These are phyloP conservation scores for Penaeus monodon DNA, from an alignment of 2,888 invertebrate genomes.

Conservation along the genomic window DNA sequence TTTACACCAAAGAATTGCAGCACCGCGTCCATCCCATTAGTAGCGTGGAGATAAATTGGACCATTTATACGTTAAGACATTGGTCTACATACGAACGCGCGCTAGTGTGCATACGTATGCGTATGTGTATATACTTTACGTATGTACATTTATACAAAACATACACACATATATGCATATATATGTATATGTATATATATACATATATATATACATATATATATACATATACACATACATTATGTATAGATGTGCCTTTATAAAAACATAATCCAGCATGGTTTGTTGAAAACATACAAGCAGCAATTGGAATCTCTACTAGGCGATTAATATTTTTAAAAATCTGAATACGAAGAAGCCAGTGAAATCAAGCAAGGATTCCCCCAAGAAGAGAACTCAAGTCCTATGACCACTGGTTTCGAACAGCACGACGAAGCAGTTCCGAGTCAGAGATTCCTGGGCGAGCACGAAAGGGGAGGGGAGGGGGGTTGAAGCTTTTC, in stretches of 20 bases:
- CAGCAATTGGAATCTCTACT: not conserved
- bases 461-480: not conserved
- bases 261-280: not conserved
- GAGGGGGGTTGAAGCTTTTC: not conserved
- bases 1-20: too few species aligned
- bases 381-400: too few species aligned
- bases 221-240: slow-evolving; percentile 3
- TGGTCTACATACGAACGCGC: too few species aligned
- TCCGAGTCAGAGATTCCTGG: not conserved
- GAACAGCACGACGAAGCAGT: not conserved
- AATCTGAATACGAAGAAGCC: not conserved
- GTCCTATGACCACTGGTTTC: not conserved
- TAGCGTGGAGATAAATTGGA: too few species aligned
- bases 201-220: slow-evolving; percentile 4
- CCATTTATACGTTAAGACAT: too few species aligned
- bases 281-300: not conserved
- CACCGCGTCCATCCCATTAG: too few species aligned
- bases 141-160: not conserved
- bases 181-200: not conserved
- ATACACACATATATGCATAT: not conserved
- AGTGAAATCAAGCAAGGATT: too few species aligned
- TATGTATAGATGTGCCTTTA: not conserved
- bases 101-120: not conserved
- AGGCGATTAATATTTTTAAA: not conserved
- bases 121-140: not conserved